These are phyloP conservation scores for Xiphorhynchus erythropygius DNA, from an alignment of 2,797 vertebrate species.

Conservation along the genomic window DNA sequence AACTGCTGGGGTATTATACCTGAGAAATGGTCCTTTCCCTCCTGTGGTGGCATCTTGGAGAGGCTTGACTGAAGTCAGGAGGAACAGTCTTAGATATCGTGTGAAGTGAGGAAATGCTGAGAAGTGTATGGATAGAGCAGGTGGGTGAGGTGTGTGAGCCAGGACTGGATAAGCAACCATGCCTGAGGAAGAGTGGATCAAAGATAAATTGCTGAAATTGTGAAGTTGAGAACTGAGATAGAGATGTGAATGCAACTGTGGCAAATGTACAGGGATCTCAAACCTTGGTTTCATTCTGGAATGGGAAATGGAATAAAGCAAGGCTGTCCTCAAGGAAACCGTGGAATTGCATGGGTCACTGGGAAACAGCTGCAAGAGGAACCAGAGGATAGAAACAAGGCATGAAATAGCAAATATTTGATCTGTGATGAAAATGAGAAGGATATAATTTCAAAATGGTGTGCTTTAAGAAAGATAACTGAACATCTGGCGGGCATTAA, in stretches of 20 bases:
- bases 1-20: background rate
- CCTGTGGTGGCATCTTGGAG: background rate
- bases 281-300: background rate
- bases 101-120: background rate
- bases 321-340: background rate
- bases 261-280: background rate
- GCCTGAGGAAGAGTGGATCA: background rate
- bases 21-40: background rate
- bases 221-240: background rate
- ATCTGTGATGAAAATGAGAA: background rate
- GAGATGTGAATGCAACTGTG: background rate
- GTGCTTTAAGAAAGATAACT: background rate
- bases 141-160: accelerated
- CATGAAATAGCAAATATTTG: background rate
- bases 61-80: background rate
- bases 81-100: background rate
- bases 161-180: accelerated
- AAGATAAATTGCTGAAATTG: background rate
- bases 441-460: background rate
- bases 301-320: background rate
- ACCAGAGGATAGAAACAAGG: background rate
- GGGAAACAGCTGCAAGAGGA: background rate
- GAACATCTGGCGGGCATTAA: background rate
- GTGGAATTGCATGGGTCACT: background rate
- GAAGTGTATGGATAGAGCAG: background rate